Evolutionary conservation across 2,888 invertebrate species (phyloP).

Genomic region (Pristionchus exspectatus): DNA sequence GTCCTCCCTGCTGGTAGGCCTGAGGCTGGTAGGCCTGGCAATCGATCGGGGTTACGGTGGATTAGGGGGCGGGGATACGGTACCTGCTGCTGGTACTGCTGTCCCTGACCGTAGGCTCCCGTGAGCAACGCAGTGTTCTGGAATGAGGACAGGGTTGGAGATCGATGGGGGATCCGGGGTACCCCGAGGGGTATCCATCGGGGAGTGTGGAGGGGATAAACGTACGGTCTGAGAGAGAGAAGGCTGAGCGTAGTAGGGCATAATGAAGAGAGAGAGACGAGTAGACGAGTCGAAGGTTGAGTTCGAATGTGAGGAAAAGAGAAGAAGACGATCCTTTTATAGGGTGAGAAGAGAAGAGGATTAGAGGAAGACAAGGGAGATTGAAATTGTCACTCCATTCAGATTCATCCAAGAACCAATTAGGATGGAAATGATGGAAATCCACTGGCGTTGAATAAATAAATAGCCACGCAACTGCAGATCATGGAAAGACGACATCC

Average conservation of each 20-base stretch:
- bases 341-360: not conserved
- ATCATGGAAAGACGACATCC: not conserved
- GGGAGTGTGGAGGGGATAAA: not conserved
- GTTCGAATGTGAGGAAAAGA: not conserved
- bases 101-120: constrained; percentile 5
- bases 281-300: constrained; percentile 31
- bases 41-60: not conserved
- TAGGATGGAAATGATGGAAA: not conserved
- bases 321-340: not conserved
- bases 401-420: not conserved
- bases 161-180: not conserved
- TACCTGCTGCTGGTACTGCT: constrained; percentile 22
- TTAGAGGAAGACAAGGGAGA: not conserved
- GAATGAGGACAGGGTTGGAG: not conserved
- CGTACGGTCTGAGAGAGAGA: constrained; percentile 1
- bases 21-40: not conserved
- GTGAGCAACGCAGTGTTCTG: not conserved
- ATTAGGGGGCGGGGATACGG: not conserved
- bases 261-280: constrained; percentile 29
- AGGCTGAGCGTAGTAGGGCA: constrained; percentile 3
- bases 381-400: not conserved
- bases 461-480: not conserved
- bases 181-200: not conserved
- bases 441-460: not conserved
- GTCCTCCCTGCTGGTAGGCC: constrained; percentile 16